These are phyloP conservation scores for Drosophila acutilabella DNA, from an alignment of 2,888 invertebrate genomes.

Conservation along the genomic window DNA sequence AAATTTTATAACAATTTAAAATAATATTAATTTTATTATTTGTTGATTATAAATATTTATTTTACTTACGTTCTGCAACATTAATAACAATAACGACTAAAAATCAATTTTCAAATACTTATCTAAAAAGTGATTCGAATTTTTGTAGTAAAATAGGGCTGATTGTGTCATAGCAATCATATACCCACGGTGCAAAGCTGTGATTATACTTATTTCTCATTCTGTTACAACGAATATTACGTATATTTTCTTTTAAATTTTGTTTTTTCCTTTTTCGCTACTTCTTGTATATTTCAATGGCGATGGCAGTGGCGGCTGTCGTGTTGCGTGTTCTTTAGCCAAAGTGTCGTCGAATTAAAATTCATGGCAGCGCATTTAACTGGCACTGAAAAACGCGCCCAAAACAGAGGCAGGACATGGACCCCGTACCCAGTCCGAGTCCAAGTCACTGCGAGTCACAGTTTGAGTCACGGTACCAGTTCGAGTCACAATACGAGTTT, in stretches of 20 bases:
- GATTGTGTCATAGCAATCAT: constrained; percentile 26
- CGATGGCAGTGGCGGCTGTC: constrained; percentile 55
- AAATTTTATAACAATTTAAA: too few relatives aligned
- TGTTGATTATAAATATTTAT: too few relatives aligned
- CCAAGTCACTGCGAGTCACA: neutral
- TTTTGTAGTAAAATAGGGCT: neutral
- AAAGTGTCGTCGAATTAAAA: constrained; percentile 79
- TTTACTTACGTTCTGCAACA: too few relatives aligned
- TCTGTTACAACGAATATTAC: constrained; percentile 18
- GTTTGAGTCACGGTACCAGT: neutral
- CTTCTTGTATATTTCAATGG: constrained; percentile 35
- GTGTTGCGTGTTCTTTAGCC: constrained; percentile 64
- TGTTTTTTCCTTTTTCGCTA: constrained; percentile 5
- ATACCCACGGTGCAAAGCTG: constrained; percentile 30
- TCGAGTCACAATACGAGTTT: neutral
- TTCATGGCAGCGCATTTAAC: constrained; percentile 77
- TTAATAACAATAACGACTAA: too few relatives aligned
- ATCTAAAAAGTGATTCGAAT: too few relatives aligned
- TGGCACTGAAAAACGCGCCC: constrained; percentile 61
- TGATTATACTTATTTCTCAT: constrained; percentile 63
- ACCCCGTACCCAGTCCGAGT: constrained; percentile 4
- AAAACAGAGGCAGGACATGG: constrained; percentile 43
- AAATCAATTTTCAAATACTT: too few relatives aligned
- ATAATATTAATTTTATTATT: too few relatives aligned
- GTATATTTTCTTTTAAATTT: constrained; percentile 25